Percentiles rank a stretch among this genome's conserved stretches.
Conservation (phyloP, 1,140 invertebrate species). For the Brachionus plicatilis region DNA sequence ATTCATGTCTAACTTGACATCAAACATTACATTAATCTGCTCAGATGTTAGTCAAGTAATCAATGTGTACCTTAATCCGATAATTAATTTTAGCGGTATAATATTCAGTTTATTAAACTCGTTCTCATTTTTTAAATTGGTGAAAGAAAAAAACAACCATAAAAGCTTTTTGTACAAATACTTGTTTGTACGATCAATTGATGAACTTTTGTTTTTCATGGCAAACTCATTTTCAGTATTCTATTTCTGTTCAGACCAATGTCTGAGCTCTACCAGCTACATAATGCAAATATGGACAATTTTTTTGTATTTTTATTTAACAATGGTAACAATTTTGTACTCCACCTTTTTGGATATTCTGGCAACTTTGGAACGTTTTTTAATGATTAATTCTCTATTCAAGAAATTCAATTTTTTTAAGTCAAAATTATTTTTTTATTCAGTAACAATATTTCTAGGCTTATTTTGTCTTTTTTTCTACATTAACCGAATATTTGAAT, state of each 20-base stretch:
- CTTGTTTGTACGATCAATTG: background rate
- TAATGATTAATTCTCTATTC: background rate
- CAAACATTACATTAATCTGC: background rate
- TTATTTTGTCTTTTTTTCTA: background rate
- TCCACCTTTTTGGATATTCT: background rate
- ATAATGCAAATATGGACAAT: constrained; percentile 7
- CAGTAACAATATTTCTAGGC: background rate
- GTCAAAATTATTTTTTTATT: background rate
- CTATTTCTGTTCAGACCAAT: background rate
- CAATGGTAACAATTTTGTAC: background rate
- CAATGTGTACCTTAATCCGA: background rate
- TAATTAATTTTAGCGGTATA: background rate
- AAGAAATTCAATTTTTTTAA: background rate
- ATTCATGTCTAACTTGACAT: background rate
- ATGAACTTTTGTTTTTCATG: background rate
- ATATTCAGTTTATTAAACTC: background rate
- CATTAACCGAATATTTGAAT: background rate
- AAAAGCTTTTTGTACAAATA: background rate
- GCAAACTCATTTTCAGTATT: background rate
- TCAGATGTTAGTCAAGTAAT: background rate
- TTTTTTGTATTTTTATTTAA: background rate
- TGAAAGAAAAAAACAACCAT: background rate
- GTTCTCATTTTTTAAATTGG: background rate
- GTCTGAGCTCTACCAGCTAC: background rate
- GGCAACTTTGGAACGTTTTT: background rate